Conservation (phyloP, 2,113 vertebrate genomes). For the Anhinga rufa region DNA sequence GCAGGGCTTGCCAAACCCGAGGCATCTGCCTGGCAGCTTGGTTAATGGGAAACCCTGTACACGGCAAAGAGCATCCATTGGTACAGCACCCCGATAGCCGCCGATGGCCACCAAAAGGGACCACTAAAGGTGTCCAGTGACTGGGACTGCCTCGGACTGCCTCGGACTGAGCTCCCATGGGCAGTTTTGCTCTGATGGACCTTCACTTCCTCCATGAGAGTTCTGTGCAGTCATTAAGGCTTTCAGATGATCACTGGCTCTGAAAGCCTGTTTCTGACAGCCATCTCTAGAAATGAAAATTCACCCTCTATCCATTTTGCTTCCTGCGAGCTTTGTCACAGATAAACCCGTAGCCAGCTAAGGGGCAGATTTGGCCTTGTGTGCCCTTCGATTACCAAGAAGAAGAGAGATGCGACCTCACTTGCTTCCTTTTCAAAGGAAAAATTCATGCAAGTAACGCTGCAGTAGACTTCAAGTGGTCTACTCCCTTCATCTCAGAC, state of each 20-base stretch:
- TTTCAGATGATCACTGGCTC: not conserved
- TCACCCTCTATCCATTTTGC: not conserved
- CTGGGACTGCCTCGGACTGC: not conserved
- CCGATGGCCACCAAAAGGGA: not conserved
- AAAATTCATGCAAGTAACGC: not conserved
- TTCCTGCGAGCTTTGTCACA: not conserved
- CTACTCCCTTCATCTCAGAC: not conserved
- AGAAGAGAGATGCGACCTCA: not conserved
- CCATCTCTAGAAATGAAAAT: not conserved
- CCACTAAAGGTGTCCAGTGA: not conserved
- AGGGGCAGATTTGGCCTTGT: not conserved
- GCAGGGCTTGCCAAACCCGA: not conserved
- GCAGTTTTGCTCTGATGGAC: not conserved
- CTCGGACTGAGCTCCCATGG: not conserved
- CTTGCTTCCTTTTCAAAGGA: not conserved
- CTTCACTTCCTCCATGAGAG: not conserved
- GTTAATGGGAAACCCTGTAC: not conserved
- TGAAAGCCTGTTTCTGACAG: not conserved
- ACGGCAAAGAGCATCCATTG: accelerated
- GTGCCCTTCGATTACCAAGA: not conserved
- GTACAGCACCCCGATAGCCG: not conserved
- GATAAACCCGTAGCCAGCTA: not conserved
- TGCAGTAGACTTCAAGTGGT: not conserved
- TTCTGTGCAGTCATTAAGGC: not conserved
- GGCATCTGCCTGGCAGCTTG: not conserved